phyloP scores from a whole-genome alignment of 2,113 vertebrate genomes.

The Melierax canorus region DNA sequence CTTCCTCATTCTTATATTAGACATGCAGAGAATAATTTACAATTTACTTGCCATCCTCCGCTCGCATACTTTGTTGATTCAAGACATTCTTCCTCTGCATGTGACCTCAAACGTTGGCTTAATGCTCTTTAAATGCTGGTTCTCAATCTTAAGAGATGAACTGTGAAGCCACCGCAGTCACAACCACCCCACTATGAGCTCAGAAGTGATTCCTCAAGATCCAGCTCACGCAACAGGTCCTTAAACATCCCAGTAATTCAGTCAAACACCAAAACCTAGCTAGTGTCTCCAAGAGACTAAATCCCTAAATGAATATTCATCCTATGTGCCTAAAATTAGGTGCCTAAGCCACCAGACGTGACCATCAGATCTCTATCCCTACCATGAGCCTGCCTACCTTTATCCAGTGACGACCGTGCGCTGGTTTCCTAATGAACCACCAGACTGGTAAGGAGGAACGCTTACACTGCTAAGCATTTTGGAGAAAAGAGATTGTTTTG shows the following conservation, averaged over 20 bases:
- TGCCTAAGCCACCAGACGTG: rapidly evolving
- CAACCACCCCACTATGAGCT: background rate
- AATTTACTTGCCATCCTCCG: background rate
- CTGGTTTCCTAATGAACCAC: background rate
- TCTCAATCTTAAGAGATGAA: background rate
- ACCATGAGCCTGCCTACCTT: background rate
- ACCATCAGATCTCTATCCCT: background rate
- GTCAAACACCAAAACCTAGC: background rate
- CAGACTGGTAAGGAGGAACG: rapidly evolving
- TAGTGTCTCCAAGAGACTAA: background rate
- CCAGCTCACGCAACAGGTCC: background rate
- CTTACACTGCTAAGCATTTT: background rate
- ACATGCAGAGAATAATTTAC: background rate
- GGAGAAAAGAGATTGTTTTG: background rate
- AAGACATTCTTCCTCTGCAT: background rate
- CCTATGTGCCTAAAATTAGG: background rate
- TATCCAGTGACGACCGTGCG: rapidly evolving
- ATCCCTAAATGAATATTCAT: background rate
- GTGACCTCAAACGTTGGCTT: background rate
- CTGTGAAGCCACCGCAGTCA: background rate
- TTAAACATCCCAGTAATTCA: background rate
- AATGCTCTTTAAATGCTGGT: background rate
- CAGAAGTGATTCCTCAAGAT: background rate
- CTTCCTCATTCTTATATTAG: background rate
- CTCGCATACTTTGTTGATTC: background rate